Base-by-base conservation (phyloP, 2,797 vertebrate genomes). In the Sternotherus odoratus region DNA sequence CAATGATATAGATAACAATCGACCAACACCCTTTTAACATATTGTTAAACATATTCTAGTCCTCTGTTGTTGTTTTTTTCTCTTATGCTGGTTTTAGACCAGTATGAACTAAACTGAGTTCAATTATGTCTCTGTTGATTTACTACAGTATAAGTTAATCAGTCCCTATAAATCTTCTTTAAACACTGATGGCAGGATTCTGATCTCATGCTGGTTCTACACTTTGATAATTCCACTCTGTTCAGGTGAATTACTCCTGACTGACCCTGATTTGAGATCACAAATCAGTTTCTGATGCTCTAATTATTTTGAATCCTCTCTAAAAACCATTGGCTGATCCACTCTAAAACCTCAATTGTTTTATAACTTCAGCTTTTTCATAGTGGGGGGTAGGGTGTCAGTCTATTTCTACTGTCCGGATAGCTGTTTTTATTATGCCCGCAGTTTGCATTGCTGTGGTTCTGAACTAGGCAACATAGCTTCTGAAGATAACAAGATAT, bases 401-500 rank as follows among this genome's bases (percentile, higher is more conserved):
- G 28, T 57, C 56, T 30, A 30, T 57, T 57, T 30, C 26, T 30
- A 30, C 56, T 57, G 56, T 57, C 26, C 21, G n/a, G 21, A 0
- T 50, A 8, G 5, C 4, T 3, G 1, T 72, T 36, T 57, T 63
- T 12, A 48, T 88, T 39, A 3, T 56, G 12, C 0, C 0, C 54
- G n/a, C 49, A 28, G 2, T 69, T 88, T 93, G 30, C 11, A 9
- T 23, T 77, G 1, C 16, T 72, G 1, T 72, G 54, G 33, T 6
- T 85, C 8, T 79, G 8, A 2, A 3, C 21, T 2, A 2, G 9
- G 1, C 57, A 69, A 19, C 43, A 69, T 86, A 51, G 48, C 90
- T 36, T 88, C 79, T 51, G 24, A 36, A 87, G 88, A 24, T 77
- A 0, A 33, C 30, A 82, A 36, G 15, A 51, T 43, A n/a, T 8